phyloP scores from a whole-genome alignment of 2,113 vertebrate genomes.

The Myrmecobius fasciatus region DNA sequence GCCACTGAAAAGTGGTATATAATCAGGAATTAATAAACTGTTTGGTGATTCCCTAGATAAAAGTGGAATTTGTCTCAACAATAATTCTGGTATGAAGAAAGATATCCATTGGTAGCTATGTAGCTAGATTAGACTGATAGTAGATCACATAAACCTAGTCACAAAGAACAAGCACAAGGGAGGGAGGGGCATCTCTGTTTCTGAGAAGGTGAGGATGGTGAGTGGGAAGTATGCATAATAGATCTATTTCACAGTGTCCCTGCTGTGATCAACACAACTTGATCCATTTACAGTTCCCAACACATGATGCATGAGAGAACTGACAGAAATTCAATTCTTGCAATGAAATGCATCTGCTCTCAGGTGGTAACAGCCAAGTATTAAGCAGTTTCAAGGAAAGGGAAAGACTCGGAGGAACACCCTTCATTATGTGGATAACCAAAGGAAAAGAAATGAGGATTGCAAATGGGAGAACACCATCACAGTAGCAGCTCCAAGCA shows the following conservation, averaged over 20 bases:
- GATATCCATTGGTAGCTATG: constrained; percentile 66
- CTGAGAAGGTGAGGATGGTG: constrained; percentile 49
- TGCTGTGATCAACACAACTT: constrained; percentile 87
- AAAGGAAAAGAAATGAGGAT: constrained; percentile 71
- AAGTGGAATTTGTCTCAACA: constrained; percentile 73
- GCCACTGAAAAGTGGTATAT: constrained; percentile 72
- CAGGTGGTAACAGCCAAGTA: constrained; percentile 86
- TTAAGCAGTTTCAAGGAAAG: constrained; percentile 82
- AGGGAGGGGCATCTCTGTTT: constrained; percentile 68
- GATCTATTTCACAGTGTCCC: constrained; percentile 85
- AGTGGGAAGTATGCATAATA: constrained; percentile 80
- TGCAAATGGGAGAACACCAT: constrained; percentile 62
- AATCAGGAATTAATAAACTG: constrained; percentile 77
- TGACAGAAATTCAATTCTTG: constrained; percentile 87
- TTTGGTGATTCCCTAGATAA: constrained; percentile 75
- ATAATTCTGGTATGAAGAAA: constrained; percentile 65
- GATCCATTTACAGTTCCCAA: constrained; percentile 88
- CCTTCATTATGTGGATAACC: constrained; percentile 81
- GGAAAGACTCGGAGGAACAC: constrained; percentile 81
- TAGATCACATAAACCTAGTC: constrained; percentile 72
- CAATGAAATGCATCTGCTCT: constrained; percentile 88
- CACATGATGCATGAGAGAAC: constrained; percentile 87
- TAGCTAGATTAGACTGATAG: constrained; percentile 25
- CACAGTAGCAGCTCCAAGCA: constrained; percentile 77
- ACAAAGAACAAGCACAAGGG: constrained; percentile 65